Evolutionary conservation across 2,888 invertebrate genomes (phyloP), one percentile per base, ranked within the genome.

Genomic region (Himalopsyche anomala): DNA sequence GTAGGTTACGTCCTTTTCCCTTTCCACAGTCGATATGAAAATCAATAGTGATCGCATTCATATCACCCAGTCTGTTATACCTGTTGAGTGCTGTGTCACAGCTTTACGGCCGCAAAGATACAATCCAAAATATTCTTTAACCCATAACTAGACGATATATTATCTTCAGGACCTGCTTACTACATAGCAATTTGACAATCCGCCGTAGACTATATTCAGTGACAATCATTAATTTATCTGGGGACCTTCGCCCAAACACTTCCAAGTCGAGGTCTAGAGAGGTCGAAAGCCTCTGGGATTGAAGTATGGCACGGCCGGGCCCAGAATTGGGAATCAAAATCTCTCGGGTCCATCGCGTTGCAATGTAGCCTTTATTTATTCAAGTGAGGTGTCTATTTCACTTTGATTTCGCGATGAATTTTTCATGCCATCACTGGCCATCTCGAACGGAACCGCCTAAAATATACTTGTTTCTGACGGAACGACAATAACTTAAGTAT

Each of bases 331-430:
- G 19, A 62, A 19, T 62, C 62, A 62, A 19, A 62, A 62, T 19
- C 62, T 62, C 54, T 54, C 38, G 15, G 51, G 54, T 42, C 79
- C 79, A 62, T 36, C 36, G 80, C n/a, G 80, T 45, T 54, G 84
- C 84, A 84, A 54, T 79, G 84, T 84, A 80, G 55, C 38, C n/a
- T 40, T 84, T 28, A 79, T 54, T 79, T 84, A 84, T 84, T 79
- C 84, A 84, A 80, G n/a, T 62, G 28, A 62, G 19, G 62, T 19
- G 62, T 62, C 62, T 62, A 62, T 62, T 19, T 28, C 62, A 62
- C 62, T 62, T 62, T 62, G 62, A 62, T 62, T 62, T 62, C 62
- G 62, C 19, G 62, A 62, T 62, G 62, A 62, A 62, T 62, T 62
- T 62, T 62, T 62, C 62, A 62, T 19, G n/a, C 19, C n/a, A 8